Evolutionary conservation across 1,140 invertebrate species (phyloP).

Genomic region (Pseudomyrmex concolor): DNA sequence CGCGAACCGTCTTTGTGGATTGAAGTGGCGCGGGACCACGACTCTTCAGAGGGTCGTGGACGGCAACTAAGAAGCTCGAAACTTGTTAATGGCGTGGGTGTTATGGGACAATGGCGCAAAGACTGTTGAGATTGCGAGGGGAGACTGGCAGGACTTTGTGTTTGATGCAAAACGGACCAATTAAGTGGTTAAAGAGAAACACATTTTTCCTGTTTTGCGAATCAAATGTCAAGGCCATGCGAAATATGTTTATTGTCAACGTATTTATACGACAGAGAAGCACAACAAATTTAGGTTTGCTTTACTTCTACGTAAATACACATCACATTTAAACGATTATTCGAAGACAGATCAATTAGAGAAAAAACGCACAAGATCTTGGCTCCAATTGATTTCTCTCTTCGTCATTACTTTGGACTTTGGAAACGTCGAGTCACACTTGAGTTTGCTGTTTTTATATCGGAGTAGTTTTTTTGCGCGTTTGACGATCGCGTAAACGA

Average conservation of each 20-base stretch:
- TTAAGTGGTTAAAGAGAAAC: constrained; percentile 38
- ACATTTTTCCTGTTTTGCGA: constrained; percentile 17
- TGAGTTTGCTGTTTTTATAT: no score
- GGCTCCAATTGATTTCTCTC: no score
- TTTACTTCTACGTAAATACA: no score
- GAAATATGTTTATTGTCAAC: constrained; percentile 5
- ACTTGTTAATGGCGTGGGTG: constrained; percentile 72
- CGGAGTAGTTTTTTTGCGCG: neutral
- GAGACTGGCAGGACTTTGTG: constrained; percentile 39
- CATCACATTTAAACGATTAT: no score
- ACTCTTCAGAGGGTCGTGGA: constrained; percentile 65
- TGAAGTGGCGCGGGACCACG: constrained; percentile 56
- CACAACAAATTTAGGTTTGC: no score
- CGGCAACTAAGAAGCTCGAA: constrained; percentile 69
- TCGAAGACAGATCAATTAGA: no score
- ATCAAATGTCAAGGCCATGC: neutral
- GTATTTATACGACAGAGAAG: no score
- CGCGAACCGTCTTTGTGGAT: constrained; percentile 64
- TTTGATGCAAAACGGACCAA: constrained; percentile 50
- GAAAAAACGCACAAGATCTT: no score
- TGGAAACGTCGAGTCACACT: no score
- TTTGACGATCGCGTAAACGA: neutral
- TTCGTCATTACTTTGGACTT: no score
- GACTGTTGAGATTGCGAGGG: constrained; percentile 57
- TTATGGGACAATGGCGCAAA: constrained; percentile 63